A percentile compares a stretch with the other conserved stretches of the same genome.
Conservation (phyloP, 2,888 invertebrate species). For the Heliconius ethilla region DNA sequence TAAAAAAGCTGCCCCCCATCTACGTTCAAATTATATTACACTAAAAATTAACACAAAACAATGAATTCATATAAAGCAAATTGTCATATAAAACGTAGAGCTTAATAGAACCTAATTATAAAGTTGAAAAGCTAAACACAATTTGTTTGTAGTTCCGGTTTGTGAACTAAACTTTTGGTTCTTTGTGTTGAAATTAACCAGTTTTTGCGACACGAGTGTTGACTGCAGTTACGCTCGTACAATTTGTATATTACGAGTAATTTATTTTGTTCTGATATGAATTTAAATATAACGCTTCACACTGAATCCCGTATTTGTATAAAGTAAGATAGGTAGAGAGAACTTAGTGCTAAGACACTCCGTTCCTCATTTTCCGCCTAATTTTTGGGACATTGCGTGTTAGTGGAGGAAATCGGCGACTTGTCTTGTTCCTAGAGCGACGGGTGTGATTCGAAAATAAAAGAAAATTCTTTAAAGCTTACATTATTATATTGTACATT, state of each 20-base stretch:
- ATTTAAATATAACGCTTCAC: background rate
- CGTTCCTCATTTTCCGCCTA: background rate
- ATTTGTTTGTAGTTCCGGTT: constrained; percentile 25
- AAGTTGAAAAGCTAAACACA: constrained; percentile 17
- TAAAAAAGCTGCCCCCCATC: too few species aligned
- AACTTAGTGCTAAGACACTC: background rate
- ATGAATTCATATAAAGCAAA: background rate
- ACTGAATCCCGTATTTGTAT: background rate
- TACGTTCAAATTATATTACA: too few species aligned
- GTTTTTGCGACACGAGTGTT: constrained; percentile 15
- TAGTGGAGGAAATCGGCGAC: too few species aligned
- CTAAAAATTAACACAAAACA: background rate
- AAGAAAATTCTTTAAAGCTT: too few species aligned
- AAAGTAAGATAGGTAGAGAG: background rate
- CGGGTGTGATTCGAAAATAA: too few species aligned
- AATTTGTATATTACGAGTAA: background rate
- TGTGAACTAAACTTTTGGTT: constrained; percentile 17
- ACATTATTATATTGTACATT: too few species aligned
- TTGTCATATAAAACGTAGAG: background rate
- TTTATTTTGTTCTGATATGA: background rate
- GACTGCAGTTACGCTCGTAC: constrained; percentile 6
- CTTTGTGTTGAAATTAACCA: constrained; percentile 26
- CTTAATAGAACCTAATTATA: constrained; percentile 15
- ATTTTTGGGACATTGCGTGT: too few species aligned
- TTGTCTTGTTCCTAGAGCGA: too few species aligned